Percentiles rank a stretch among this genome's conserved stretches.
Evolutionary conservation across 2,113 vertebrate genomes (phyloP).

Genomic region (Nibea coibor): DNA sequence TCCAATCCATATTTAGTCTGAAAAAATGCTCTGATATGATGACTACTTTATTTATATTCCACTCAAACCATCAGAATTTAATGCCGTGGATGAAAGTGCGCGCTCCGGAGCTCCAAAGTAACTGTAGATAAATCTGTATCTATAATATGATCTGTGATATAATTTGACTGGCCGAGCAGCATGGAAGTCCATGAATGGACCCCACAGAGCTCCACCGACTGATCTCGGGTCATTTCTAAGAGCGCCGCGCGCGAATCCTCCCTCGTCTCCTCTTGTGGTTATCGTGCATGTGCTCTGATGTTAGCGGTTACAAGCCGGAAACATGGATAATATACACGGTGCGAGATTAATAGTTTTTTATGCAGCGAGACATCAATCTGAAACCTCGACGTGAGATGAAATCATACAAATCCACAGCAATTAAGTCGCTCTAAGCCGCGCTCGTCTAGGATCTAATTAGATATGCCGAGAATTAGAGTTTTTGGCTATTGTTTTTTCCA

Average conservation of each 20-base stretch:
- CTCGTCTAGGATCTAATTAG: slow-evolving; percentile 28
- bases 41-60: slow-evolving; percentile 11
- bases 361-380: slow-evolving; percentile 16
- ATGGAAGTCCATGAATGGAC: slow-evolving; percentile 8
- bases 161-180: slow-evolving; percentile 25
- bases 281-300: slow-evolving; percentile 11
- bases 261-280: not conserved
- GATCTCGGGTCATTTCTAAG: slow-evolving; percentile 27
- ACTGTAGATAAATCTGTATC: slow-evolving; percentile 29
- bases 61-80: slow-evolving; percentile 29
- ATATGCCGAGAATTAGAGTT: slow-evolving; percentile 7
- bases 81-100: slow-evolving; percentile 48
- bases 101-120: slow-evolving; percentile 17
- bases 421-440: slow-evolving; percentile 22
- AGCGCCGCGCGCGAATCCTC: not conserved
- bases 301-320: not conserved
- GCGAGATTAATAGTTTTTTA: slow-evolving; percentile 28
- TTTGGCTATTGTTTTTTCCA: slow-evolving; percentile 9
- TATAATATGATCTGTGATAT: slow-evolving; percentile 48
- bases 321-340: not conserved
- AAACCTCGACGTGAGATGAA: slow-evolving; percentile 25
- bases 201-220: not conserved
- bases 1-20: not conserved
- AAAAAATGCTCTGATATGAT: not conserved
- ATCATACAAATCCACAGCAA: slow-evolving; percentile 44